phyloP scores from a whole-genome alignment of 1,140 invertebrate genomes.

The Drosophila setifemur region DNA sequence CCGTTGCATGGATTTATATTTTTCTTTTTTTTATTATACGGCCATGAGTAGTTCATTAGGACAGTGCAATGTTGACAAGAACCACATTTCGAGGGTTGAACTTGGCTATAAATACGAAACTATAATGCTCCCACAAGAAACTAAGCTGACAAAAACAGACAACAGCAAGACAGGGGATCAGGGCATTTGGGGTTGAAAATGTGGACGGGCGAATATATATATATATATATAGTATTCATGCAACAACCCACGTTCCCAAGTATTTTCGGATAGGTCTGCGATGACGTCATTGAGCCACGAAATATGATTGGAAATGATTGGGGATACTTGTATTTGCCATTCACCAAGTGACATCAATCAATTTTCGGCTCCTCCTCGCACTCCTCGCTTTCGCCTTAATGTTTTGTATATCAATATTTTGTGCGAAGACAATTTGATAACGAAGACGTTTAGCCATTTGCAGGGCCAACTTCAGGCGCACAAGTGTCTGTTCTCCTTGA shows the following conservation, averaged over 20 bases:
- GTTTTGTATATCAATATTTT: constrained; percentile 44
- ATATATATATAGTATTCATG: constrained; percentile 7
- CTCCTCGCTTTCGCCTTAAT: too few species aligned
- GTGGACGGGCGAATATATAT: constrained; percentile 1
- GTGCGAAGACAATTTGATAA: constrained; percentile 32
- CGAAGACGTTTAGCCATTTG: constrained; percentile 48
- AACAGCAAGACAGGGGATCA: constrained; percentile 37
- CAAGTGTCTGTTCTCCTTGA: constrained; percentile 26
- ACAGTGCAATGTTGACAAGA: constrained; percentile 33
- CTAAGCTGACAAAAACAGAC: constrained; percentile 43
- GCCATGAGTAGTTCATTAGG: constrained; percentile 45
- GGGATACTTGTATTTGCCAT: neutral
- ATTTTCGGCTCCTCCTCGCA: too few species aligned
- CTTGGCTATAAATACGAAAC: constrained; percentile 34
- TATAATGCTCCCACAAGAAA: constrained; percentile 42
- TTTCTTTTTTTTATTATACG: neutral
- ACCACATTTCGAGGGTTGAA: constrained; percentile 46
- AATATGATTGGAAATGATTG: constrained; percentile 25
- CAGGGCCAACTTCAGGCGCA: constrained; percentile 34
- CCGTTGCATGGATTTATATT: constrained; percentile 26
- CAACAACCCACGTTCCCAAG: constrained; percentile 22
- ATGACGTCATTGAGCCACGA: constrained; percentile 32
- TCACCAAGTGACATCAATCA: constrained; percentile 30
- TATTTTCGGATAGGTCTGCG: constrained; percentile 13
- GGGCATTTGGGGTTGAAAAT: constrained; percentile 29